Evolutionary conservation across 2,113 vertebrate genomes (phyloP), one percentile per base, ranked within the genome.

Genomic region (Smithornis capensis): DNA sequence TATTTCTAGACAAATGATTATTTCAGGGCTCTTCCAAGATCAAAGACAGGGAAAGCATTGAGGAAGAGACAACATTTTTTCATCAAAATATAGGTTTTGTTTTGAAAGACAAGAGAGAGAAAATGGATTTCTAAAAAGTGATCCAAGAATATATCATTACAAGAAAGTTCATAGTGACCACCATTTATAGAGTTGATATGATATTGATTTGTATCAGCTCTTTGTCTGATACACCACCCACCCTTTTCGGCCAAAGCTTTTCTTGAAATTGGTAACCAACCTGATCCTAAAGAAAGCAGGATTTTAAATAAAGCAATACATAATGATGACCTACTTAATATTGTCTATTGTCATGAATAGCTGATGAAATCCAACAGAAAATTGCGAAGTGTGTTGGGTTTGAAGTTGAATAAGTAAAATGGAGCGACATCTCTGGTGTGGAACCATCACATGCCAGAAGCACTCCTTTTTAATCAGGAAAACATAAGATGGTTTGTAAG

Each of bases 1-100:
- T 88, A 69, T 94, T 97, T 97, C 90, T 91, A 96, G 67, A 73
- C 27, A 96, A 81, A 89, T 93, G 29, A 88, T 96, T 94, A 94
- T 95, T 96, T 97, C 53, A 44, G 75, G 67, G 64, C n/a, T 88
- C 62, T 88, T 73, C 42, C 65, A 81, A 92, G 90, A 97, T 94
- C 82, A 97, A 96, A 96, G 85, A 25, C 52, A 37, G 24, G 7
- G 37, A 70, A 80, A 74, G 60, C 25, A n/a, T 86, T 69, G n/a
- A 76, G 87, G 65, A 77, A 84, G 88, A 94, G 29, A 24, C 5
- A n/a, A 62, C 59, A 5, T 24, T 35, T 92, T 81, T 70, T 28
- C 7, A 25, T 40, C 10, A 60, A 53, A 75, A 55, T 21, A 5
- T 37, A 27, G 33, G 21, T 70, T 86, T 93, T 74, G 5, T 70